Evolutionary conservation across 2,113 vertebrate species (phyloP), one percentile per base, ranked within the genome.

Genomic region (Cryptomyrus ogoouensis): DNA sequence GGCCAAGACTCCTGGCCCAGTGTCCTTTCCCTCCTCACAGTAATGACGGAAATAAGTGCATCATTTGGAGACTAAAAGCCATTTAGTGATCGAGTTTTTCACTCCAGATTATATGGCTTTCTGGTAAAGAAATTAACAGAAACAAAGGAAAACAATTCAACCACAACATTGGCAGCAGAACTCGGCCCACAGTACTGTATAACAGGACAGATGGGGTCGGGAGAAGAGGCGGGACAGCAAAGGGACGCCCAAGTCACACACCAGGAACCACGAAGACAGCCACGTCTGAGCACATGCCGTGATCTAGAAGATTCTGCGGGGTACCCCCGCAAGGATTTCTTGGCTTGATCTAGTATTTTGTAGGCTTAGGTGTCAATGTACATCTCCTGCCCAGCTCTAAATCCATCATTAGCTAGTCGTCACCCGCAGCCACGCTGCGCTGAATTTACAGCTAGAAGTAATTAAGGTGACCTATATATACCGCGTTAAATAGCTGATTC

Each of bases 41-140:
- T 90, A 88, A 90, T 88, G 66, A 90, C 53, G 66, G 50, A 90
- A 90, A 90, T 88, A 87, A 74, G 85, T 77, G 42, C 56, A 77
- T 87, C 89, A 88, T 88, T 87, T 90, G 35, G n/a, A 49, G 62
- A 88, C n/a, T 86, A 46, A 87, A 87, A 88, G 84, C 46, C 42
- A 70, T 90, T 90, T 53, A 90, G 70, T 62, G 52, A 31, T 17
- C 1, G 10, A 44, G 31, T 90, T 77, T 74, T 90, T 50, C 52
- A 62, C 24, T 83, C 10, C 24, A 39, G 19, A 80, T 88, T 90
- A 90, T 86, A 88, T 24, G 80, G 31, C 42, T 90, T 56, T 62
- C 89, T 90, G 89, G 12, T 70, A 74, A 47, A 87, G 56, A 66
- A 87, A 90, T 90, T 87, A 90, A 62, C n/a, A 21, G 42, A 87